Percentiles rank a stretch among this genome's conserved stretches.
These are phyloP conservation scores for Agrochola macilenta DNA, from an alignment of 2,888 invertebrate species.

Conservation along the genomic window DNA sequence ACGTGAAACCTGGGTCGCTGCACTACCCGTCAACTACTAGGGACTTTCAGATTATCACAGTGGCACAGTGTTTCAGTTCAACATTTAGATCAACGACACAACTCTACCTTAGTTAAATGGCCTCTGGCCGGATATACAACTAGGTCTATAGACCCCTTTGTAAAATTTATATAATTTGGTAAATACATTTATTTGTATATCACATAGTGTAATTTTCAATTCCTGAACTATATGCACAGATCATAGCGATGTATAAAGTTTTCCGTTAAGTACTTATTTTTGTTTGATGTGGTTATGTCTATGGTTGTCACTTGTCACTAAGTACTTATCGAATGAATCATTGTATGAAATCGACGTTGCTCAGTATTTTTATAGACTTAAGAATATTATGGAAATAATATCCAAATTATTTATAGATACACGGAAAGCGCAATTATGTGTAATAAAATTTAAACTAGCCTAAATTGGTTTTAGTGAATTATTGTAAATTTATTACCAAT, in stretches of 20 bases:
- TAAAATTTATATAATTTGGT: slow-evolving; percentile 79
- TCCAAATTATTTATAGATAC: slow-evolving; percentile 85
- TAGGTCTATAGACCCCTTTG: slow-evolving; percentile 73
- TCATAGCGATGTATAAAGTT: slow-evolving; percentile 80
- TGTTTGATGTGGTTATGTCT: slow-evolving; percentile 79
- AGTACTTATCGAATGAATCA: slow-evolving; percentile 77
- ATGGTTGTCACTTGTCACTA: slow-evolving; percentile 79
- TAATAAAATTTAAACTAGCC: slow-evolving; percentile 74
- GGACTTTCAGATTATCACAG: slow-evolving; percentile 79
- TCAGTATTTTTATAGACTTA: slow-evolving; percentile 90
- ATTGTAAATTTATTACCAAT: slow-evolving; percentile 72
- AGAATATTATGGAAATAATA: slow-evolving; percentile 83
- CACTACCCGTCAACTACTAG: slow-evolving; percentile 73
- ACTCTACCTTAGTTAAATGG: slow-evolving; percentile 70
- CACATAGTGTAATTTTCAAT: slow-evolving; percentile 81
- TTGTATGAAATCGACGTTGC: slow-evolving; percentile 87
- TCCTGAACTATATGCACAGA: slow-evolving; percentile 82
- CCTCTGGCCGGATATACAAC: slow-evolving; percentile 75
- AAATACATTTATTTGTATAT: slow-evolving; percentile 80
- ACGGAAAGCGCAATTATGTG: slow-evolving; percentile 80
- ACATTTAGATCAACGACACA: slow-evolving; percentile 70
- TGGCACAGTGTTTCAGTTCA: slow-evolving; percentile 84
- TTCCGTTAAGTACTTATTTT: slow-evolving; percentile 77
- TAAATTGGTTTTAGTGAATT: slow-evolving; percentile 78
- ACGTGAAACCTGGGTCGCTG: slow-evolving; percentile 84